These are phyloP conservation scores for Lineus longissimus DNA, from an alignment of 1,140 invertebrate species.

Conservation along the genomic window DNA sequence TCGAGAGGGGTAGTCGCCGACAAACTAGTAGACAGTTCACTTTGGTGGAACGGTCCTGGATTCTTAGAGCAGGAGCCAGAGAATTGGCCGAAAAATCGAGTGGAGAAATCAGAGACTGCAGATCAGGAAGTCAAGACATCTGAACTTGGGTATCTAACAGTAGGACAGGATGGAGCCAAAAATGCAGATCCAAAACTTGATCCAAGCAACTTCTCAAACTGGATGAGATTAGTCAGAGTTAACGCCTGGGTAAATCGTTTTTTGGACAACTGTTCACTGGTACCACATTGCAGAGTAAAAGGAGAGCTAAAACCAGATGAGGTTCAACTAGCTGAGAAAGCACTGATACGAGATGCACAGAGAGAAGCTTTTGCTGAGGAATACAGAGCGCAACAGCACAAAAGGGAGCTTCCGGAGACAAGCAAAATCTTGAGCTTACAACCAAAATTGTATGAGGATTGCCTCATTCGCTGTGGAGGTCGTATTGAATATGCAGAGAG, in stretches of 20 bases:
- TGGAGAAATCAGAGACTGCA: too few relatives aligned
- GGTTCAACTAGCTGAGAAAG: slow-evolving; percentile 12
- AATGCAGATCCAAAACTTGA: too few relatives aligned
- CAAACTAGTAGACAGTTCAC: neutral
- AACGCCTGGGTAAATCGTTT: slow-evolving; percentile 13
- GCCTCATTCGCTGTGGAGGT: slow-evolving; percentile 13
- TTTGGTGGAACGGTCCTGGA: neutral
- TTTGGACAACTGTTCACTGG: slow-evolving; percentile 12
- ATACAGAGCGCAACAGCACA: neutral
- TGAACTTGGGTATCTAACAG: too few relatives aligned
- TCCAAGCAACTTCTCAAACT: neutral
- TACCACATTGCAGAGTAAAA: neutral
- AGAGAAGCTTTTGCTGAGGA: slow-evolving; percentile 11
- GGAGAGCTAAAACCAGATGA: slow-evolving; percentile 6
- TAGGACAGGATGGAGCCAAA: too few relatives aligned
- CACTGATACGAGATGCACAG: slow-evolving; percentile 10
- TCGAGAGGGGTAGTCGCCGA: slow-evolving; percentile 12
- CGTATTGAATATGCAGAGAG: slow-evolving; percentile 6
- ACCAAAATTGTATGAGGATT: slow-evolving; percentile 13
- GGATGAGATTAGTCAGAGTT: slow-evolving; percentile 9
- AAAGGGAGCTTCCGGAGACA: slow-evolving; percentile 1
- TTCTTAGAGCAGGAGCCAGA: slow-evolving; percentile 1
- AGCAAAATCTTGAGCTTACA: slow-evolving; percentile 10
- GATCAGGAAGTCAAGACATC: neutral
- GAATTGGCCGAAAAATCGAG: too few relatives aligned